These are phyloP conservation scores for Aurelia sp. DNA, from an alignment of 30 jellyfish, hydroid and myxozoan species.

Conservation along the genomic window DNA sequence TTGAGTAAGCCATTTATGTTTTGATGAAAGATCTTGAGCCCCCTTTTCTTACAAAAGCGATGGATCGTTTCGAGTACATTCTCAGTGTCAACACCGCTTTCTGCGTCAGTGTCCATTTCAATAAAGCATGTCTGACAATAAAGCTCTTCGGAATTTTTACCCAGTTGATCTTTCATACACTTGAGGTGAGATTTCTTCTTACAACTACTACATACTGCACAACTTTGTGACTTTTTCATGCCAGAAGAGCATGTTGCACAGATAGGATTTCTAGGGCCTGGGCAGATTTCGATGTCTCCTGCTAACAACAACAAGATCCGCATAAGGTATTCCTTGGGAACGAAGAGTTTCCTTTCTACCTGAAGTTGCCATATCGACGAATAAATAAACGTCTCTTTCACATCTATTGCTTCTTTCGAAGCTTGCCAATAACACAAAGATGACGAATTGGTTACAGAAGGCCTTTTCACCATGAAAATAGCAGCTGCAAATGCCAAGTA, in stretches of 20 bases:
- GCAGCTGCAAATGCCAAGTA: slow-evolving; percentile 64
- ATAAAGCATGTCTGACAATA: slow-evolving; percentile 41
- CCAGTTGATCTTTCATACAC: slow-evolving; percentile 54
- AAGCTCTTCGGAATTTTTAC: slow-evolving; percentile 41
- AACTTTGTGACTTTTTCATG: slow-evolving; percentile 46
- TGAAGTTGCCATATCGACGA: slow-evolving; percentile 51
- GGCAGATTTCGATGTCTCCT: slow-evolving; percentile 54
- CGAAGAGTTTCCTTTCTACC: slow-evolving; percentile 19
- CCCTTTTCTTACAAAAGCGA: slow-evolving; percentile 45
- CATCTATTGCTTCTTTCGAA: slow-evolving; percentile 37
- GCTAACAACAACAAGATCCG: slow-evolving; percentile 64
- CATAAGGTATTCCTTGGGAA: slow-evolving; percentile 41
- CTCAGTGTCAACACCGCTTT: slow-evolving; percentile 57
- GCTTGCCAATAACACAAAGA: slow-evolving; percentile 64
- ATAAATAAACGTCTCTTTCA: slow-evolving; percentile 35
- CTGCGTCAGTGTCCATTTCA: slow-evolving; percentile 40
- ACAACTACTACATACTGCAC: slow-evolving; percentile 52
- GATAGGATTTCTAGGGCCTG: slow-evolving; percentile 57
- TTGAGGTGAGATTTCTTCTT: slow-evolving; percentile 42
- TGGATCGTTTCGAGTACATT: slow-evolving; percentile 19
- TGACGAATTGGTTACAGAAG: slow-evolving; percentile 47
- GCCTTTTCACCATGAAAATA: slow-evolving; percentile 55
- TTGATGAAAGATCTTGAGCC: slow-evolving; percentile 66
- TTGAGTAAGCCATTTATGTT: slow-evolving; percentile 56
- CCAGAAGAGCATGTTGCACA: slow-evolving; percentile 64